A percentile compares a stretch with the other conserved stretches of the same genome.
Evolutionary conservation across 2,888 invertebrate genomes (phyloP).

Genomic region (Spilarctia lutea): DNA sequence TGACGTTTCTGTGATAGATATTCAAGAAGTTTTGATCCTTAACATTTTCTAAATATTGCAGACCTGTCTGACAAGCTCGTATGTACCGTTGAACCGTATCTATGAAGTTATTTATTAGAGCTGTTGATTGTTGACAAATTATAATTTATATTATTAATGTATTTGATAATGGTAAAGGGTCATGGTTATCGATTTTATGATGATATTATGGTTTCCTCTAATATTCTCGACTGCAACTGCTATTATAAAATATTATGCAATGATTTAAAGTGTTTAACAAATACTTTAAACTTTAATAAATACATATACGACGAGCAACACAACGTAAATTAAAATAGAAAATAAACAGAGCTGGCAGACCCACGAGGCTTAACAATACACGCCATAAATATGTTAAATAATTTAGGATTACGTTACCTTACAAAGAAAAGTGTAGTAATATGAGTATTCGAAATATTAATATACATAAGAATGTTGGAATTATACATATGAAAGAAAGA

Average conservation of each 20-base stretch:
- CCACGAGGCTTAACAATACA: not conserved
- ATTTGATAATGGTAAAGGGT: constrained; percentile 2
- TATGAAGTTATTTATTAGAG: not conserved
- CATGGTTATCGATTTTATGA: not conserved
- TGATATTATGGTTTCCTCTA: constrained; percentile 1
- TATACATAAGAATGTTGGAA: not conserved
- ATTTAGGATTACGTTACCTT: not conserved
- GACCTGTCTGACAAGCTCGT: not conserved
- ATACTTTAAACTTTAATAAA: not conserved
- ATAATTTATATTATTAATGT: not conserved
- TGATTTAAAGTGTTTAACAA: not conserved
- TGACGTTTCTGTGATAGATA: not conserved
- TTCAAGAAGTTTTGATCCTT: not conserved
- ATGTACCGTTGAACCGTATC: not conserved
- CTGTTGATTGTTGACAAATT: not conserved
- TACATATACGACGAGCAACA: too few relatives aligned
- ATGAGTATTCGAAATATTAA: not conserved
- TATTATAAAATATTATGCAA: not conserved
- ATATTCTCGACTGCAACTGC: not conserved
- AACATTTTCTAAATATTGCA: not conserved
- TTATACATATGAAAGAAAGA: not conserved
- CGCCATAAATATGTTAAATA: not conserved
- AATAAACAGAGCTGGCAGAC: not conserved
- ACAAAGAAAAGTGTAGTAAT: not conserved
- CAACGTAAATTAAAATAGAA: not conserved